Percentiles rank a stretch among this genome's conserved stretches.
Evolutionary conservation across 2,888 invertebrate species (phyloP).

Genomic region (Mesorhabditis belari): DNA sequence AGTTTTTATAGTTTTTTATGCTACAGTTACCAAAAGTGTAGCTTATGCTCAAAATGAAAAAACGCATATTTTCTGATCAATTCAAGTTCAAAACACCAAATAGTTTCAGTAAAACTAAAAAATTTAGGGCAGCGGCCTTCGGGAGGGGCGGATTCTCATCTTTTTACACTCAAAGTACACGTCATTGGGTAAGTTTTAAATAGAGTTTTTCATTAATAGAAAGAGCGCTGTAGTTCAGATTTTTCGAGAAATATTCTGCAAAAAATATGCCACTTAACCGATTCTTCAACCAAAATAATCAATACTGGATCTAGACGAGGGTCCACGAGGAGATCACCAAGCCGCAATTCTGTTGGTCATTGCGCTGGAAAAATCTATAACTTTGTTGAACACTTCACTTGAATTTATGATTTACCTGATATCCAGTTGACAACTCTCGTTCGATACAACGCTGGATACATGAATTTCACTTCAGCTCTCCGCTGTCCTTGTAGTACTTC

Average conservation of each 20-base stretch:
- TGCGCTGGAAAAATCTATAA: slow-evolving; percentile 47
- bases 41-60: too few relatives aligned
- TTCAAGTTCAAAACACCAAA: too few relatives aligned
- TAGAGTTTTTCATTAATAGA: too few relatives aligned
- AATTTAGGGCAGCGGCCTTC: too few relatives aligned
- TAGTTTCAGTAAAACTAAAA: too few relatives aligned
- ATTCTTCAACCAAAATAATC: slow-evolving; percentile 38
- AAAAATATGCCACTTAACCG: not conserved
- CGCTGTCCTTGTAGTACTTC: slow-evolving; percentile 46
- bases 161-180: too few relatives aligned
- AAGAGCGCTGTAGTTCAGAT: not conserved
- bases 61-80: too few relatives aligned
- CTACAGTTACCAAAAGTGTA: not conserved
- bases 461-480: slow-evolving; percentile 48
- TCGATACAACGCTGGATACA: slow-evolving; percentile 50
- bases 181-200: too few relatives aligned
- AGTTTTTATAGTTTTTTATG: not conserved
- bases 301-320: slow-evolving; percentile 44
- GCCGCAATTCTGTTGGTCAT: slow-evolving; percentile 49
- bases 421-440: slow-evolving; percentile 49
- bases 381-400: not conserved
- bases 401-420: slow-evolving; percentile 23
- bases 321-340: slow-evolving; percentile 50
- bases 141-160: too few relatives aligned
- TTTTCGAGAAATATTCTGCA: not conserved